phyloP scores from a whole-genome alignment of 2,113 vertebrate species.

The Pterocles orientalis region DNA sequence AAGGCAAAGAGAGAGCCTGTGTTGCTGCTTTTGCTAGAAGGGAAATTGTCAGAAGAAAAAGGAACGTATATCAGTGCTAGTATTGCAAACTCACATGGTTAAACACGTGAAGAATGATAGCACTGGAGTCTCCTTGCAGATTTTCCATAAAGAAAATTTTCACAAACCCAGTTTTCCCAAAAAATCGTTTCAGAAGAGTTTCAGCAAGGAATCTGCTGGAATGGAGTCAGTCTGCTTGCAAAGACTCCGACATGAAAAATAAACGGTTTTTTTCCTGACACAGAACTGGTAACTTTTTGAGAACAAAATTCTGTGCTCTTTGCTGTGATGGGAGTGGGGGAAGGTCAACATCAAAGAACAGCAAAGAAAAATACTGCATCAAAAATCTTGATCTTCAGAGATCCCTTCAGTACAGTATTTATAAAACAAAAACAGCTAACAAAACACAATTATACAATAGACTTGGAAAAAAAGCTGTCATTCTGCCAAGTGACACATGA shows the following conservation, averaged over 20 bases:
- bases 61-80: background rate
- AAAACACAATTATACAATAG: constrained; percentile 66
- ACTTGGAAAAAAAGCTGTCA: constrained; percentile 22
- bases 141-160: background rate
- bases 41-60: background rate
- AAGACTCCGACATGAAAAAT: constrained; percentile 26
- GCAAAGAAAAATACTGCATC: constrained; percentile 41
- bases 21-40: background rate
- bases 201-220: background rate
- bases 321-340: background rate
- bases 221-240: background rate
- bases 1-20: background rate
- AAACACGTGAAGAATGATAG: background rate
- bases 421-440: constrained; percentile 69
- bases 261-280: constrained; percentile 29
- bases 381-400: constrained; percentile 57
- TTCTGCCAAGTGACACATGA: constrained; percentile 57
- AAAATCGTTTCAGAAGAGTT: background rate
- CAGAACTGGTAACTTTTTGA: constrained; percentile 23
- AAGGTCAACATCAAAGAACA: constrained; percentile 63
- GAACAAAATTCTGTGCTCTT: constrained; percentile 40
- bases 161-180: background rate
- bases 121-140: background rate
- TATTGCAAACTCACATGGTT: background rate
- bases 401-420: constrained; percentile 50